Conservation (phyloP, 2,888 invertebrate species). For the Dione juno region DNA sequence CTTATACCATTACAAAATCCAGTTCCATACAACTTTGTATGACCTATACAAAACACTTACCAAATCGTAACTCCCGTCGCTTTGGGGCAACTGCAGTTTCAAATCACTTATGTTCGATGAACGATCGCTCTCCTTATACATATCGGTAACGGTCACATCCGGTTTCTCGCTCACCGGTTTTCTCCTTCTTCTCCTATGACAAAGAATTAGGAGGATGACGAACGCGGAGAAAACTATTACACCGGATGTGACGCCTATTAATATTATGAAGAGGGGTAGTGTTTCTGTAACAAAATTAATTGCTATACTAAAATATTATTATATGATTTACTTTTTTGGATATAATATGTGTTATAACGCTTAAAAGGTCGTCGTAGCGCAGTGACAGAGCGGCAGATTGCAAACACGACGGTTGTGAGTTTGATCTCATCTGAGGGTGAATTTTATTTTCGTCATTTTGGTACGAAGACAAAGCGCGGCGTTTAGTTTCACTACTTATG, state of each 20-base stretch:
- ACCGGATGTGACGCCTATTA: constrained; percentile 92
- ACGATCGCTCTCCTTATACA: constrained; percentile 90
- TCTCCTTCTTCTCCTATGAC: constrained; percentile 86
- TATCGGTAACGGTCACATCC: constrained; percentile 79
- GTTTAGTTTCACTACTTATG: too few relatives aligned
- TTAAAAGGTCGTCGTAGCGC: too few relatives aligned
- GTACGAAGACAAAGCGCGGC: too few relatives aligned
- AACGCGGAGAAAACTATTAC: constrained; percentile 93
- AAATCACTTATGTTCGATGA: constrained; percentile 96
- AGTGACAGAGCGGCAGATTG: too few relatives aligned
- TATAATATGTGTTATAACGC: too few relatives aligned
- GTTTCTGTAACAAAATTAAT: constrained; percentile 82
- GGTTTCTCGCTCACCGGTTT: constrained; percentile 84
- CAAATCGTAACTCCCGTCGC: constrained; percentile 90
- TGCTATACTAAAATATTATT: not conserved
- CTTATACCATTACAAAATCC: too few relatives aligned
- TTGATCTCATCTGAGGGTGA: too few relatives aligned
- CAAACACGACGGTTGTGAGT: too few relatives aligned
- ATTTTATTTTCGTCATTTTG: too few relatives aligned
- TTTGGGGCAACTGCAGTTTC: constrained; percentile 93
- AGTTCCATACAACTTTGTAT: not conserved
- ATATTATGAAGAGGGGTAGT: constrained; percentile 90
- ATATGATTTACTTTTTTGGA: too few relatives aligned
- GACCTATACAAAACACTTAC: constrained; percentile 68
- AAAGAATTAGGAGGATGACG: constrained; percentile 91